phyloP scores from a whole-genome alignment of 1,140 invertebrate genomes.

The Drusus annulatus region DNA sequence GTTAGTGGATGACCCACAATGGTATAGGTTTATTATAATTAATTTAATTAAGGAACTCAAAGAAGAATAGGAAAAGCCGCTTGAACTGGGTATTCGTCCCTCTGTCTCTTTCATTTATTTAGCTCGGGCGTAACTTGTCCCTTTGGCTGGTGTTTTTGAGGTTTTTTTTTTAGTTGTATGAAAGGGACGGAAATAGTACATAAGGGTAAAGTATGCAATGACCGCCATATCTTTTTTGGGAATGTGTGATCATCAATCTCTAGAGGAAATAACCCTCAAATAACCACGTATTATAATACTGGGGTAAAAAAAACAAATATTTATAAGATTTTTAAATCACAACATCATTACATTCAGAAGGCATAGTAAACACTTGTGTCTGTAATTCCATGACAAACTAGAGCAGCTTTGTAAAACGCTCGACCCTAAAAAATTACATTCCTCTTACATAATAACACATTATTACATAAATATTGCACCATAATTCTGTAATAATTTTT shows the following conservation, averaged over 20 bases:
- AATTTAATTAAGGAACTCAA: slow-evolving; percentile 15
- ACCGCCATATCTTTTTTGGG: slow-evolving; percentile 17
- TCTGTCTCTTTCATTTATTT: slow-evolving; percentile 1
- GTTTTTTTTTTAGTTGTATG: neutral
- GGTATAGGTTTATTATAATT: neutral
- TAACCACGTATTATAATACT: neutral
- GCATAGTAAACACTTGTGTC: no score
- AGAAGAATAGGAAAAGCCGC: slow-evolving; percentile 19
- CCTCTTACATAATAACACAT: no score
- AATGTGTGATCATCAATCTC: slow-evolving; percentile 24
- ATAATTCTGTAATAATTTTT: no score
- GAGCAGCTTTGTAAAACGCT: no score
- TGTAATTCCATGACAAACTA: no score
- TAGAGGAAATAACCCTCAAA: neutral
- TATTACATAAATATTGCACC: no score
- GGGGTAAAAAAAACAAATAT: no score
- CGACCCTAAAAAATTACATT: no score
- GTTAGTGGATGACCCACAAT: neutral
- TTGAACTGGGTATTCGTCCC: no score
- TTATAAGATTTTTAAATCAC: no score
- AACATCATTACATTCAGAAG: no score
- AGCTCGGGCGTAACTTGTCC: neutral
- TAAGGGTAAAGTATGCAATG: slow-evolving; percentile 20
- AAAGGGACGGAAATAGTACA: slow-evolving; percentile 14
- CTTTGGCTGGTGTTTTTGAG: neutral